Percentiles rank a stretch among this genome's conserved stretches.
Conservation (phyloP, 2,797 vertebrate genomes). For the Pantherophis alleghaniensis region DNA sequence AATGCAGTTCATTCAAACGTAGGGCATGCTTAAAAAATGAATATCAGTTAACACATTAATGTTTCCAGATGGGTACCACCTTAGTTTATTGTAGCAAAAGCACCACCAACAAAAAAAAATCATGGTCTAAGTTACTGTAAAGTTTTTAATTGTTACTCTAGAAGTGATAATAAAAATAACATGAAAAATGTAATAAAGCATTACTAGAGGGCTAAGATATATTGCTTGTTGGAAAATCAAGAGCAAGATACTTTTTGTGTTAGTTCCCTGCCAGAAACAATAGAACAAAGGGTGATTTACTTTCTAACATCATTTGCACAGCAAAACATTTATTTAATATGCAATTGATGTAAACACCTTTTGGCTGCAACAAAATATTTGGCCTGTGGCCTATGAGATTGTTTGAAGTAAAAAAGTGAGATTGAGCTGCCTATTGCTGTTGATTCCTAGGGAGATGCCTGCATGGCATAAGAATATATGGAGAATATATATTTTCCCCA, state of each 20-base stretch:
- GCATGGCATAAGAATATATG: background rate
- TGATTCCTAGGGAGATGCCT: background rate
- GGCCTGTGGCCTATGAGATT: background rate
- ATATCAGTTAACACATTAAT: background rate
- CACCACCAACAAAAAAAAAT: background rate
- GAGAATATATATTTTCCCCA: background rate
- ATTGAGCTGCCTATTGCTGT: background rate
- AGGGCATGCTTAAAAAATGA: background rate
- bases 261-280: background rate
- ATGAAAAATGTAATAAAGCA: background rate
- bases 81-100: background rate
- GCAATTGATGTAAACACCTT: background rate
- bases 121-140: background rate
- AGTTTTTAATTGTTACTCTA: background rate
- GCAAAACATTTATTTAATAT: background rate
- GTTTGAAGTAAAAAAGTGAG: background rate
- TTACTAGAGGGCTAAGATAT: background rate
- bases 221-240: background rate
- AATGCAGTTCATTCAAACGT: background rate
- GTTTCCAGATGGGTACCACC: background rate
- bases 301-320: background rate
- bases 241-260: background rate
- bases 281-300: background rate
- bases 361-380: background rate
- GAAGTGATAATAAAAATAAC: background rate